Base-by-base conservation (phyloP, 2,888 invertebrate genomes). In the Venustoraphidia nigricollis region DNA sequence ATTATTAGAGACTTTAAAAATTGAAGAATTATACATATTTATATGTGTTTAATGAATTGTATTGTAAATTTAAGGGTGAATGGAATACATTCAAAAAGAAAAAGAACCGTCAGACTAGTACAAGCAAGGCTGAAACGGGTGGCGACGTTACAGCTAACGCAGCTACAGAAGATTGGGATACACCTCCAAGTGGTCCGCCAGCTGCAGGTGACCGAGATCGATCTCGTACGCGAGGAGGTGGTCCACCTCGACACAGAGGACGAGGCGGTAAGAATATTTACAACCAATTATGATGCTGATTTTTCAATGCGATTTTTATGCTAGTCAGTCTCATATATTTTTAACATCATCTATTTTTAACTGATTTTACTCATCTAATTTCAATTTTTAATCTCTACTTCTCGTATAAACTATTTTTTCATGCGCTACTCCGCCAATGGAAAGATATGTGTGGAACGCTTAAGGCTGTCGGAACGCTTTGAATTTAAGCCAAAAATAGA, bases 21-120 rank as follows among this genome's bases (percentile, higher is more conserved):
- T 17, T 17, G 17, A 17, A 17, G 34, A 17, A 17, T 27, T 43
- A 43, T 34, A 43, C 13, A 9, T 14, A 13, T 10, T 8, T 1
- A 41, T 14, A 6, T 17, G 13, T 14, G 10, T 10, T 37, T 46
- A 10, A 47, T 45, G 37, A 34, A 46, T 36, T 40, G 17, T 27
- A 14, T 34, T 35, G 14, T 36, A 34, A 27, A 45, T 27, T 48
- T 53, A 66, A 85, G 81, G 81, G 83, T 59, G 86, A 88, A 63
- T 91, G 91, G 89, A 88, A 86, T 62, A 85, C 82, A 51, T 78
- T 75, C 48, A 89, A 89, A 70, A 91, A 90, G 73, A 89, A 88
- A 74, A 90, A 87, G 70, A 83, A 81, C 62, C 75, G 80, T 59
- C 79, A 82, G 13, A 36, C 51, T 38, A 50, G 36, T 59, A 62